These are phyloP conservation scores for Myiotriccus ornatus DNA, from an alignment of 2,797 vertebrate species.

Conservation along the genomic window DNA sequence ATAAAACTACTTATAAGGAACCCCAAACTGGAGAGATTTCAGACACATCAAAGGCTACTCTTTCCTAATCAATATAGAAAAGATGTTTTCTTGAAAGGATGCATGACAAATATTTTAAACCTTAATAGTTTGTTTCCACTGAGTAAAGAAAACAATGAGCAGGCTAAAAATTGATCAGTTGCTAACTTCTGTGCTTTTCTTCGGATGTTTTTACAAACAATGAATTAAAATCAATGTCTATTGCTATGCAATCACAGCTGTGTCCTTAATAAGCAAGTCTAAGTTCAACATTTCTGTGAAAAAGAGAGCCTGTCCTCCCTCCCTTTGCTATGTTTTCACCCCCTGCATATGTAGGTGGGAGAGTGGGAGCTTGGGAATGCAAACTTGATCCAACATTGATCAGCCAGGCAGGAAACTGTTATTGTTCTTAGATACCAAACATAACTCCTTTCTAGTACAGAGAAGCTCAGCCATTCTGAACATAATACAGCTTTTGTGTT, in stretches of 20 bases:
- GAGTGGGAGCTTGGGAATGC: conserved; percentile 83
- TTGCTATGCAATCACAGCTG: conserved; percentile 50
- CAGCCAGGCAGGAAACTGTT: conserved; percentile 86
- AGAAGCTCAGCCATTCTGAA: conserved; percentile 78
- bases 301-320: conserved; percentile 57
- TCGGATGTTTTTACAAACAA: conserved; percentile 41
- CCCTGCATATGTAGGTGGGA: conserved; percentile 67
- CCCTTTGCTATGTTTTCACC: conserved; percentile 17
- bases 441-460: conserved; percentile 81
- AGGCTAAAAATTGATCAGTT: conserved; percentile 54
- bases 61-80: neutral
- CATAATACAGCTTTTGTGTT: conserved; percentile 83
- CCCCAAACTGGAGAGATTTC: neutral
- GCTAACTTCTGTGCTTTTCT: conserved; percentile 59
- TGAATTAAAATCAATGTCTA: conserved; percentile 62
- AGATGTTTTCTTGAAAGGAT: conserved; percentile 2
- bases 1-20: neutral
- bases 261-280: conserved; percentile 65
- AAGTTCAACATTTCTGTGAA: conserved; percentile 25
- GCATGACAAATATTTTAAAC: conserved; percentile 30
- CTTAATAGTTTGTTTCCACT: conserved; percentile 16
- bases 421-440: conserved; percentile 91
- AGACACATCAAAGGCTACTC: neutral
- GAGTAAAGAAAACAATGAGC: conserved; percentile 31
- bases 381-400: conserved; percentile 80